phyloP scores from a whole-genome alignment of 2,797 vertebrate species.

The Kryptopterus vitreolus region DNA sequence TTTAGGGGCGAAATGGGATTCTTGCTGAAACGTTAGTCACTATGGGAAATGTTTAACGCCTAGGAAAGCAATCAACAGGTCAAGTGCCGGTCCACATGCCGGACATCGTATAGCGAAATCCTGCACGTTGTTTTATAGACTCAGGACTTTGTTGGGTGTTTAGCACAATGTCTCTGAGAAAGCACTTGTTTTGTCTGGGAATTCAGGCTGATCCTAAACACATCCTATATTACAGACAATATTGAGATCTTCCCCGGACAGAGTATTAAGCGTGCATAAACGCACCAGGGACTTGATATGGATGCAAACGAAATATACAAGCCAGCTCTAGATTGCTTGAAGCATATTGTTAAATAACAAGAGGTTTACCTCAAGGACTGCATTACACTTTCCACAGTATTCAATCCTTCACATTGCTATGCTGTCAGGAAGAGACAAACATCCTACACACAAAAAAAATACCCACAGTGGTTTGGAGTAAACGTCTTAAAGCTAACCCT shows the following conservation, averaged over 20 bases:
- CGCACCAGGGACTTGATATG: background rate
- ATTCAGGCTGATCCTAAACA: conserved; percentile 20
- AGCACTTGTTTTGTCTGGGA: conserved; percentile 33
- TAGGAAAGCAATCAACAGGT: conserved; percentile 20
- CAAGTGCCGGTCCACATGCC: background rate
- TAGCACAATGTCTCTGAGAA: conserved; percentile 16
- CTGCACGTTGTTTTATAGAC: background rate
- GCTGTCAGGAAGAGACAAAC: background rate
- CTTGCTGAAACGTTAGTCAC: background rate
- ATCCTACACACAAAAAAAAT: background rate
- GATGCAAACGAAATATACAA: background rate
- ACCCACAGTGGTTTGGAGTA: background rate
- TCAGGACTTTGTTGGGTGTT: no score
- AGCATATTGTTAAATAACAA: background rate
- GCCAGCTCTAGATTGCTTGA: background rate
- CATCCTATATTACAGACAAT: conserved; percentile 7
- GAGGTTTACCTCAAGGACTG: conserved; percentile 1
- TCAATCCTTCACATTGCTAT: background rate
- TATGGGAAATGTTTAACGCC: background rate
- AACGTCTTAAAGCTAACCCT: background rate
- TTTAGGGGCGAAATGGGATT: background rate
- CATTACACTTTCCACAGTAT: background rate
- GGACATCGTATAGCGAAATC: background rate
- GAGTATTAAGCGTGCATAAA: conserved; percentile 18
- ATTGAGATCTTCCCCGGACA: conserved; percentile 10